Base-by-base conservation (phyloP, 1,140 invertebrate species). In the Seison nebaliae region DNA sequence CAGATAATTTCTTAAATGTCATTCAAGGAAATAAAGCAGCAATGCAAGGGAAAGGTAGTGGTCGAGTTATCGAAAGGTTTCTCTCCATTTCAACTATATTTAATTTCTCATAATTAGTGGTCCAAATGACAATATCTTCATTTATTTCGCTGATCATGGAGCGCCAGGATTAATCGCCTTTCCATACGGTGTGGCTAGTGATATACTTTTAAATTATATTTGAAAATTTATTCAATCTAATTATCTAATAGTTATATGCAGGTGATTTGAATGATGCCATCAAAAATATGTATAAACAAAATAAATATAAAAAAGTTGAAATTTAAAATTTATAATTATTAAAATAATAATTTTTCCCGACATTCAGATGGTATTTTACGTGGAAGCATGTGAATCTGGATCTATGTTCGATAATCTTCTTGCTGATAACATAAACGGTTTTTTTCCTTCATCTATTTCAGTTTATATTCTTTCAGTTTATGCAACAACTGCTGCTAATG, bases 61-160 rank as follows among this genome's bases (percentile, higher is more conserved):
- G 64, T 34, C 58, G 59, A 54, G 65, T 68, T 31, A 50, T 69
- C 14, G 49, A 64, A 44, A 66, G 64, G 65, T 67, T 37, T 32
- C 22, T 34, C 28, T 22, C 9, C 5, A 36, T 28, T 16, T 24
- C 30, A 5, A 15, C 35, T 28, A 26, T 36, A 12, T 41, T 38
- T 17, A 38, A 35, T 12, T 40, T 41, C 32, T 28, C 42, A 18
- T 47, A 28, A 53, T 21, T 44, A 69, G 67, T 55, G 64, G 61
- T 15, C 59, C 64, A 15, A 58, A 67, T 46, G 67, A 70, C 48
- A 54, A 67, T 44, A 49, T 71, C 20, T 71, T 71, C 55, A 60
- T 71, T 4, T 67, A 68, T 47, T 70, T 70, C 58, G 63, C 65
- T 35, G 70, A 72, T 49, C 70, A 72, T 50, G 70, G 70, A 24